Percentiles rank a stretch among this genome's conserved stretches.
Conservation (phyloP, 2,113 vertebrate genomes). For the Lipophrys pholis region DNA sequence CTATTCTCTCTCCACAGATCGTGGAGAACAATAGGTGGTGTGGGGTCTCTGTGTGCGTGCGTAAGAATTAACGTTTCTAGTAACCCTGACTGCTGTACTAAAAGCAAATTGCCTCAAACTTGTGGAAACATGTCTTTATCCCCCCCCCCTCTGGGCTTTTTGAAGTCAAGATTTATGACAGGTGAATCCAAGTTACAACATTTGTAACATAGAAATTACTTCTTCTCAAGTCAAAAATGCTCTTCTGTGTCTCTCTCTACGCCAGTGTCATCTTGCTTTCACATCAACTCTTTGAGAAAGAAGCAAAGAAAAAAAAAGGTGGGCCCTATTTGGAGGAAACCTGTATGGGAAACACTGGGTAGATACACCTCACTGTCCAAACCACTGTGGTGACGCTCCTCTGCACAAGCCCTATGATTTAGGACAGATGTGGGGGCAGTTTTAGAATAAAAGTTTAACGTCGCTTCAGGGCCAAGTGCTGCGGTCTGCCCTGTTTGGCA, state of each 20-base stretch:
- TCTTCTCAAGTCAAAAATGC: conserved; percentile 32
- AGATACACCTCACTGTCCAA: conserved; percentile 68
- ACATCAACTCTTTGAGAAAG: conserved; percentile 25
- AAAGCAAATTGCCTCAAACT: conserved; percentile 51
- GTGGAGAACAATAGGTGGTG: conserved; percentile 41
- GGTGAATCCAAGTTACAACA: conserved; percentile 30
- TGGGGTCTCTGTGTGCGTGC: conserved; percentile 6
- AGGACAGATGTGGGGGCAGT: conserved; percentile 78
- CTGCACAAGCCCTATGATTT: conserved; percentile 79
- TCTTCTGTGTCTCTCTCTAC: conserved; percentile 1
- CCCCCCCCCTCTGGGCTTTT: conserved; percentile 25
- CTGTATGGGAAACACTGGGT: conserved; percentile 74
- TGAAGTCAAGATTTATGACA: conserved; percentile 57
- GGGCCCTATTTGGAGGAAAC: conserved; percentile 69
- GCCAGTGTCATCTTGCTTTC: conserved; percentile 31
- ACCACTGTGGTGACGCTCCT: conserved; percentile 73
- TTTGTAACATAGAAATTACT: conserved; percentile 43
- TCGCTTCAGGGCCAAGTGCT: conserved; percentile 63
- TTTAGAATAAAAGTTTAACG: conserved; percentile 77
- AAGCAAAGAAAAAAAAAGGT: not conserved
- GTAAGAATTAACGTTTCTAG: conserved; percentile 51
- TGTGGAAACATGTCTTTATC: conserved; percentile 54
- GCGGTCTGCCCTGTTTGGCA: conserved; percentile 75
- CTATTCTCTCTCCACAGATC: conserved; percentile 41
- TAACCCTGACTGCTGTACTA: conserved; percentile 34